Evolutionary conservation across 2,797 vertebrate species (phyloP).

Genomic region (Acestrorhynchus altus): DNA sequence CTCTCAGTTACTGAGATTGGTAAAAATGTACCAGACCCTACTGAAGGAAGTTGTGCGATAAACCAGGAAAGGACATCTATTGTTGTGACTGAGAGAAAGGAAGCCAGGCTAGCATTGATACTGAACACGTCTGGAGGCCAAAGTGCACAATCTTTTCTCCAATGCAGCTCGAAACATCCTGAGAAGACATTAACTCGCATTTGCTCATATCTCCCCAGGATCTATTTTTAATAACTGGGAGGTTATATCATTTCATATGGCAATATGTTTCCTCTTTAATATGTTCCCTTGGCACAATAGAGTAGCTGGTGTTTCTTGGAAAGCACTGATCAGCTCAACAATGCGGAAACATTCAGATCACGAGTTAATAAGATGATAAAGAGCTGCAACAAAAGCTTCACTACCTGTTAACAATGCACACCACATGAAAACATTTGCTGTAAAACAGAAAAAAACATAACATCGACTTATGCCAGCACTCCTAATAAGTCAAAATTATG

Average conservation of each 20-base stretch:
- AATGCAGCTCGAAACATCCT: slow-evolving; percentile 46
- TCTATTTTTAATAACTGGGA: slow-evolving; percentile 55
- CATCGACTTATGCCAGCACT: neutral
- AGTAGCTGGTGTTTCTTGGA: slow-evolving; percentile 33
- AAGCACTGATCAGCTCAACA: slow-evolving; percentile 41
- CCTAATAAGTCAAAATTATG: slow-evolving; percentile 44
- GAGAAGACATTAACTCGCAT: slow-evolving; percentile 43
- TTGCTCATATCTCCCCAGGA: slow-evolving; percentile 47
- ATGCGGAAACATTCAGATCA: slow-evolving; percentile 63
- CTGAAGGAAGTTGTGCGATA: slow-evolving; percentile 74
- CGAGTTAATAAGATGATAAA: slow-evolving; percentile 53
- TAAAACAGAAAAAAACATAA: slow-evolving; percentile 47
- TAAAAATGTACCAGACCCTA: slow-evolving; percentile 34
- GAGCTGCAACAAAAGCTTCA: slow-evolving; percentile 28
- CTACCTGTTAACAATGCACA: slow-evolving; percentile 37
- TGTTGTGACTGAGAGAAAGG: slow-evolving; percentile 72
- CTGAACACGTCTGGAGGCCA: slow-evolving; percentile 35
- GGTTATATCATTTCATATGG: slow-evolving; percentile 46
- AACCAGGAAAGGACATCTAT: slow-evolving; percentile 77
- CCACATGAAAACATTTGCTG: slow-evolving; percentile 44
- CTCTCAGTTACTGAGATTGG: slow-evolving; percentile 12
- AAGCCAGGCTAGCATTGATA: slow-evolving; percentile 73
- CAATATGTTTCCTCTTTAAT: slow-evolving; percentile 47
- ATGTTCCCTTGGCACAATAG: slow-evolving; percentile 21
- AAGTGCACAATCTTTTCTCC: slow-evolving; percentile 35